Base-by-base conservation (phyloP, 2,113 vertebrate genomes). In the Dipodomys spectabilis region DNA sequence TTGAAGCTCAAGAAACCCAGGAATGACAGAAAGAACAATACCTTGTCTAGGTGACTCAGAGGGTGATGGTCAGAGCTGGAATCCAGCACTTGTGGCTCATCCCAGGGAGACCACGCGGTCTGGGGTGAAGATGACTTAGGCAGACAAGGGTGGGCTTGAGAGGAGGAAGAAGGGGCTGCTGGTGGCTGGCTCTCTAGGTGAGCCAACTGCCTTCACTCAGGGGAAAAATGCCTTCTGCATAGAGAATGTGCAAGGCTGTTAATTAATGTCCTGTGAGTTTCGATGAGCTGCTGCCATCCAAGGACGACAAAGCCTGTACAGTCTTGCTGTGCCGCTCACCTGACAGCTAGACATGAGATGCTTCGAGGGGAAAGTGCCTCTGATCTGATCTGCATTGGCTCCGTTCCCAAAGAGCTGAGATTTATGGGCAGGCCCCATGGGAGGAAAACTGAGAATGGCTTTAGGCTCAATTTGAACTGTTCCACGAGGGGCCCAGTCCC, bases 381-480 rank as follows among this genome's bases (percentile, higher is more conserved):
- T 92, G 65, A 96, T 96, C 79, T 82, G 78, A 96, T 96, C 79
- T 82, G 78, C 93, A 77, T 88, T 95, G 95, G 95, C 96, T 92
- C 64, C n/a, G 4, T 83, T 95, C 95, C 95, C 88, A 86, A 92
- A 92, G 94, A n/a, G n/a, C 75, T 74, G 82, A 95, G 93, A 97
- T 97, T 97, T 96, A 97, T 94, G 86, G 67, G 82, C 92, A 95
- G 79, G 64, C 32, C 15, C 64, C 25, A 10, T 44, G 39, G 69
- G 19, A 75, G 12, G 32, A 73, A 62, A 72, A 57, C 16, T 32
- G 35, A 89, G 45, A 87, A 88, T 69, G 69, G 87, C 96, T 95
- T 53, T 44, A 35, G 87, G 96, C 92, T 67, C 67, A 72, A 18
- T 79, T 93, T 93, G n/a, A 90, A 75, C 49, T 44, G 6, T 81